Conservation (phyloP, 2,888 invertebrate species). For the Sphaeridia pumilis region DNA sequence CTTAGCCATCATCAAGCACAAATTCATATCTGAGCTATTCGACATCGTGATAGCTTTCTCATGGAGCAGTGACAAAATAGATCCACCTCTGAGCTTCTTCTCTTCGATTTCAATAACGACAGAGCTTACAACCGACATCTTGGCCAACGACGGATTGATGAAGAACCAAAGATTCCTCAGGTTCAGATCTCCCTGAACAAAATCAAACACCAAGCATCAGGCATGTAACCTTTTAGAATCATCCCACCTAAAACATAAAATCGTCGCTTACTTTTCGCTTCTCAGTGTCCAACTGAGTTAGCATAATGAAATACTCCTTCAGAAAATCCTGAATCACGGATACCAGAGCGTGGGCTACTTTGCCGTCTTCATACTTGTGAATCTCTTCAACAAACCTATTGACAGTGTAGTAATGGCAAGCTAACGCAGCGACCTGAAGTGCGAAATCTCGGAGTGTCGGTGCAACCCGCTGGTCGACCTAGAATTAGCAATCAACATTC, state of each 20-base stretch:
- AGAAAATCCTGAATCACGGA: slow-evolving; percentile 66
- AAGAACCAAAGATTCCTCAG: slow-evolving; percentile 84
- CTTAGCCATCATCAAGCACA: slow-evolving; percentile 70
- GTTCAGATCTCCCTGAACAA: slow-evolving; percentile 54
- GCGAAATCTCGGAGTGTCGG: slow-evolving; percentile 62
- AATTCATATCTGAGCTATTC: slow-evolving; percentile 54
- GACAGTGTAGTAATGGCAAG: slow-evolving; percentile 74
- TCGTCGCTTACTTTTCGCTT: slow-evolving; percentile 7
- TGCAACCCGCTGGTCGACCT: slow-evolving; percentile 38
- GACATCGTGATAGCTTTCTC: slow-evolving; percentile 62
- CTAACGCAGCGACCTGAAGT: slow-evolving; percentile 71
- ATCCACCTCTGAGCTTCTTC: slow-evolving; percentile 50
- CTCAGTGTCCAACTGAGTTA: slow-evolving; percentile 24
- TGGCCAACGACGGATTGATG: slow-evolving; percentile 71
- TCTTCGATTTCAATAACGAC: slow-evolving; percentile 57
- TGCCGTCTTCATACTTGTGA: slow-evolving; percentile 66
- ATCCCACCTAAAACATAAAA: too few species aligned
- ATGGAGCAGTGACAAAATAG: slow-evolving; percentile 72
- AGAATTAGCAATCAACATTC: too few species aligned
- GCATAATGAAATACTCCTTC: slow-evolving; percentile 58
- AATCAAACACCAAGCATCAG: too few species aligned
- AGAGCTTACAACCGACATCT: slow-evolving; percentile 67
- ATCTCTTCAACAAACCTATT: slow-evolving; percentile 73
- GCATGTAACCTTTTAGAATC: too few species aligned
- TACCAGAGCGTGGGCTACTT: slow-evolving; percentile 82